Conservation (phyloP, 1,140 invertebrate species). For the Pectinophora gossypiella region DNA sequence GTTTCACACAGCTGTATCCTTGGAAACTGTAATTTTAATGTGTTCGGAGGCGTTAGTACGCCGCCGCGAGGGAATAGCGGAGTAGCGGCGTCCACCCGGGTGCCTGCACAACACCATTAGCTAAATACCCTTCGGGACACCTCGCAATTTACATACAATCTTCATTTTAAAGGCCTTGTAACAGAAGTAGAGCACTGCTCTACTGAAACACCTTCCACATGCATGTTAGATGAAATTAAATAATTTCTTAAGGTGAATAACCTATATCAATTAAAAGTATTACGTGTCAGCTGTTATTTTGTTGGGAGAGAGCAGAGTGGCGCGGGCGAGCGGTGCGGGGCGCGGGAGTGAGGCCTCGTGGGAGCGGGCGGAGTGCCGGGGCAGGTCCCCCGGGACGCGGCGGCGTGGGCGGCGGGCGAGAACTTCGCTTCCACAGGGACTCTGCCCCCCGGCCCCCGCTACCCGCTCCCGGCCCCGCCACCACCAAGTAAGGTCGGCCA, state of each 20-base stretch:
- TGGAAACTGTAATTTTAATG: slow-evolving; percentile 71
- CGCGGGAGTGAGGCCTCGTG: slow-evolving; percentile 38
- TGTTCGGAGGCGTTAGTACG: slow-evolving; percentile 53
- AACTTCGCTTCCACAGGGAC: slow-evolving; percentile 62
- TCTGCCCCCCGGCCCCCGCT: slow-evolving; percentile 29
- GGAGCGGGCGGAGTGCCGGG: slow-evolving; percentile 55
- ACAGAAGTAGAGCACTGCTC: too few relatives aligned
- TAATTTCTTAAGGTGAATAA: background rate
- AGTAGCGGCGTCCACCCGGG: slow-evolving; percentile 12
- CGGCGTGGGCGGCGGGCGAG: slow-evolving; percentile 55
- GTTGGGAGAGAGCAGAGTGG: slow-evolving; percentile 38
- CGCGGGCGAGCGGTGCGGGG: slow-evolving; percentile 25
- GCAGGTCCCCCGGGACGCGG: slow-evolving; percentile 53
- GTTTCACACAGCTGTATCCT: slow-evolving; percentile 58
- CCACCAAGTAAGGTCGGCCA: slow-evolving; percentile 30
- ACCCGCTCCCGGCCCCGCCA: slow-evolving; percentile 33
- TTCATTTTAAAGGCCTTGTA: background rate
- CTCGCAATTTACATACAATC: background rate
- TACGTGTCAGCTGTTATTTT: slow-evolving; percentile 59
- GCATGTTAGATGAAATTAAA: too few relatives aligned
- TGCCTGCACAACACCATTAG: slow-evolving; percentile 4
- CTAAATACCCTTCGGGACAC: background rate
- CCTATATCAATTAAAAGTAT: slow-evolving; percentile 63
- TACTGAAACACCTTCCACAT: too few relatives aligned
- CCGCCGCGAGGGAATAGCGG: slow-evolving; percentile 38